Evolutionary conservation across 2,797 vertebrate species (phyloP).

Genomic region (Chaunax sp.): DNA sequence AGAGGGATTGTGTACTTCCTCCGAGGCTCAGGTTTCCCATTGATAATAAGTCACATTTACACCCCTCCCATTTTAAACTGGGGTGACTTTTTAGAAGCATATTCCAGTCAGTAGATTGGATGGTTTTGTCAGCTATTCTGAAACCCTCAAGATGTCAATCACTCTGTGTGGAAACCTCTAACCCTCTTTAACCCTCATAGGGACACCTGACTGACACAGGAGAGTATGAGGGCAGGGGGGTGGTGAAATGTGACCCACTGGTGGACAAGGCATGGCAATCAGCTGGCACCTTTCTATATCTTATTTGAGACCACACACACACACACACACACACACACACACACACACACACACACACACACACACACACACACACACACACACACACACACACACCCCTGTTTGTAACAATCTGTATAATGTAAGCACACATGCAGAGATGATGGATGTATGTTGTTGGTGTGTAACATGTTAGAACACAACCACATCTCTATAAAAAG

Average conservation of each 20-base stretch:
- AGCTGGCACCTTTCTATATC: constrained; percentile 29
- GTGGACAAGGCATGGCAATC: constrained; percentile 19
- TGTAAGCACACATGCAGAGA: too few species aligned
- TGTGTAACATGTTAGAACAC: too few species aligned
- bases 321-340: neutral
- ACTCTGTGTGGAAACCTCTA: constrained; percentile 47
- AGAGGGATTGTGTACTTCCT: too few species aligned
- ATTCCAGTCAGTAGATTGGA: neutral
- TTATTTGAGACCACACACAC: constrained; percentile 4
- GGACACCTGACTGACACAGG: constrained; percentile 40
- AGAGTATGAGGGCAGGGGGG: constrained; percentile 17
- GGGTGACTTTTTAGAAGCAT: constrained; percentile 5
- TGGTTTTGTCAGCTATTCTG: constrained; percentile 14
- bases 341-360: neutral
- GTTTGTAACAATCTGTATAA: too few species aligned
- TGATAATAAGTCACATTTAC: too few species aligned
- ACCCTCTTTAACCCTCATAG: constrained; percentile 29
- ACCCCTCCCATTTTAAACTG: too few species aligned
- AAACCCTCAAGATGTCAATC: constrained; percentile 22
- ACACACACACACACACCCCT: too few species aligned
- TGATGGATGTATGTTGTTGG: too few species aligned
- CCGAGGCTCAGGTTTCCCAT: too few species aligned
- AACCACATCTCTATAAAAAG: too few species aligned
- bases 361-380: too few species aligned
- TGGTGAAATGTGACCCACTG: constrained; percentile 49